Conservation (phyloP, 1,140 invertebrate genomes). For the Drosophila bocki region DNA sequence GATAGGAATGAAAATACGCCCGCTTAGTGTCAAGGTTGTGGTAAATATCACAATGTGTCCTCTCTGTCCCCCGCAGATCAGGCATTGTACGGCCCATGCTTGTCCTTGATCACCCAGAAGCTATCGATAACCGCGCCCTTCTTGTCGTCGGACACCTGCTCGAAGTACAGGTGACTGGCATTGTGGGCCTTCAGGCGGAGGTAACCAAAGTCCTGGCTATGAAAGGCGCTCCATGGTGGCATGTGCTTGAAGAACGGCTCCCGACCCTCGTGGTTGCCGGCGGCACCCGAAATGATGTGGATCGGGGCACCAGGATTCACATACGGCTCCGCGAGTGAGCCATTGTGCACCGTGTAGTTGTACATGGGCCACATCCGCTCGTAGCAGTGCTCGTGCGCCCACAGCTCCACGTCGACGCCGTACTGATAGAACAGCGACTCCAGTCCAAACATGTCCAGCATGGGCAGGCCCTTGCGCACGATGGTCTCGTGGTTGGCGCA, state of each 20-base stretch:
- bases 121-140: slow-evolving; percentile 90
- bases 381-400: slow-evolving; percentile 98
- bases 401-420: slow-evolving; percentile 97
- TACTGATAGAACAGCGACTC: slow-evolving; percentile 95
- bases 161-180: slow-evolving; percentile 94
- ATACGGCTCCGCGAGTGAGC: slow-evolving; percentile 91
- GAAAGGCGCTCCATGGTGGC: slow-evolving; percentile 79
- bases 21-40: neutral
- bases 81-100: slow-evolving; percentile 84
- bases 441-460: slow-evolving; percentile 89
- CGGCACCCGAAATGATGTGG: slow-evolving; percentile 97
- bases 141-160: slow-evolving; percentile 96
- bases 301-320: slow-evolving; percentile 94
- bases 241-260: slow-evolving; percentile 84
- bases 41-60: slow-evolving; percentile 15
- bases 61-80: neutral
- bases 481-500: slow-evolving; percentile 92
- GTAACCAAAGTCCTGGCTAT: slow-evolving; percentile 93
- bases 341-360: slow-evolving; percentile 94
- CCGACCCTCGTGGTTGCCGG: slow-evolving; percentile 90
- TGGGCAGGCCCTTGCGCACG: slow-evolving; percentile 90
- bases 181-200: slow-evolving; percentile 93
- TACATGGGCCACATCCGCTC: slow-evolving; percentile 97
- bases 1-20: neutral
- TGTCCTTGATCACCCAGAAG: slow-evolving; percentile 91